Evolutionary conservation across 1,140 invertebrate species (phyloP), one percentile per base, ranked within the genome.

Genomic region (Plutomurus gul): DNA sequence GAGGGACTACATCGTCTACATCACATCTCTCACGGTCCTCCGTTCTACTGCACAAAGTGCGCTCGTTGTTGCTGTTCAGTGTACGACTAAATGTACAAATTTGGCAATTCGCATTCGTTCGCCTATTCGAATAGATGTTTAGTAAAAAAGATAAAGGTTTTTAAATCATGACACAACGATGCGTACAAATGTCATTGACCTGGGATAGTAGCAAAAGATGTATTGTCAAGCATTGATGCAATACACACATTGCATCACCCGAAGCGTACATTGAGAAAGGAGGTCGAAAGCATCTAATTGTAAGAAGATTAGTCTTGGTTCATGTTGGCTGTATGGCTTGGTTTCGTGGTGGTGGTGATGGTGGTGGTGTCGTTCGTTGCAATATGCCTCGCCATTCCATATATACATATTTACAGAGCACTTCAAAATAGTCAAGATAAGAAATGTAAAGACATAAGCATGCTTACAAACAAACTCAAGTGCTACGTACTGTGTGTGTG

Each of bases 141-240:
- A 27, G 18, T 10, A 47, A 30, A n/a, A 70, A 46, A 71, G 60
- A 43, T 77, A 33, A 77, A 22, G 39, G 33, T 25, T 77, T 65
- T 36, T 25, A 70, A 30, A 72, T 72, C 27, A 49, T 72, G 40
- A 71, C 39, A 75, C 47, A 73, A 36, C 47, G 27, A 33, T 60
- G 51, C 49, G 43, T 79, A 56, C 71, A 74, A 43, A 39, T 75
- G 74, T 75, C 74, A 49, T 51, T 75, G 74, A 75, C 74, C 74
- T 75, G 74, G 36, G 43, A 39, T 73, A 43, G 46, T 36, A 33
- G 27, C 27, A 33, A 27, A 30, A 65, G 56, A 65, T 65, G 56
- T 65, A 56, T 51, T 78, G 71, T 40, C 30, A 71, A 60, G 46
- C 49, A 40, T 78, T 78, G 70, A 78, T 78, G 77, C 71, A 78